Evolutionary conservation across 2,888 invertebrate species (phyloP), one percentile per base, ranked within the genome.

Genomic region (Tetropium fuscum): DNA sequence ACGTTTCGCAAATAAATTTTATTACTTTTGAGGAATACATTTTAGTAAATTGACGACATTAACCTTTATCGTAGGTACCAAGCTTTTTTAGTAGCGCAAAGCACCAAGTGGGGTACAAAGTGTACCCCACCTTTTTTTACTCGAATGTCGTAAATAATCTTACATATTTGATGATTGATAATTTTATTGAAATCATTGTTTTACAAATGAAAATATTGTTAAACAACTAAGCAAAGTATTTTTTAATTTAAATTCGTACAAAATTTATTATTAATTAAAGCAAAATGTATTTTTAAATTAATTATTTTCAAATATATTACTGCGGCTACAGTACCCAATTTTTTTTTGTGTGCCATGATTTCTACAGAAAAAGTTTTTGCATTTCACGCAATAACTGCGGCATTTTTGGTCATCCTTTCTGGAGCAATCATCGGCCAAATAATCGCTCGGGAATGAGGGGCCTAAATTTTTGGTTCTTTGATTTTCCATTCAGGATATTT

Each of bases 11-110:
- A 45, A 25, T 49, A 54, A 51, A 44, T 41, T 55, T 41, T 43
- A 36, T 38, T 32, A 47, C 10, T 13, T 13, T 11, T n/a, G 7
- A 40, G 19, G 34, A 25, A 40, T 51, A 51, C 38, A 38, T 51
- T 40, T 13, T 51, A 18, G 16, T 40, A 27, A 51, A 58, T 63
- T 30, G 53, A 38, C 22, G 6, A 34, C 34, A 34, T 34, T 15
- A 34, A 30, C n/a, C n/a, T n/a, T n/a, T n/a, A n/a, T n/a, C n/a
- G n/a, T n/a, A n/a, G n/a, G n/a, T n/a, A n/a, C n/a, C n/a, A n/a
- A n/a, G n/a, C n/a, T n/a, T n/a, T n/a, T n/a, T n/a, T n/a, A n/a
- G n/a, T n/a, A n/a, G n/a, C n/a, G n/a, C n/a, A n/a, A n/a, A n/a
- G n/a, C n/a, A n/a, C n/a, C n/a, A n/a, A n/a, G n/a, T n/a, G n/a